Conservation (phyloP, 2,797 vertebrate species). For the Lagorchestes hirsutus region DNA sequence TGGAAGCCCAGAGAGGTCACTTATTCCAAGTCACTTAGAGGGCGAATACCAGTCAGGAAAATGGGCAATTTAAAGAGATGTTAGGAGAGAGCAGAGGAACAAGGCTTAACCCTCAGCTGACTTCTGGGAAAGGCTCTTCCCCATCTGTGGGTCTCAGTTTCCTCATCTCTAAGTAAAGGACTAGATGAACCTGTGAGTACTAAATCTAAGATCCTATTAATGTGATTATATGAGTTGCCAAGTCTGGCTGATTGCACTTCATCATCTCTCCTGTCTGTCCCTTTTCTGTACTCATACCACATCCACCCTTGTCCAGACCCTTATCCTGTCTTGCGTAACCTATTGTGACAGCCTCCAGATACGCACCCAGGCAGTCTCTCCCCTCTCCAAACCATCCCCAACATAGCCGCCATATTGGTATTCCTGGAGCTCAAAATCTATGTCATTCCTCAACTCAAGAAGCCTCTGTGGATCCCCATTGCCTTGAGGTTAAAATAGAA, state of each 20-base stretch:
- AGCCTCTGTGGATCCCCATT: background rate
- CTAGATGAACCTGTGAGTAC: background rate
- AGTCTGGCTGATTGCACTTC: background rate
- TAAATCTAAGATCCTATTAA: background rate
- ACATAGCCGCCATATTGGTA: background rate
- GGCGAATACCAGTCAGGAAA: background rate
- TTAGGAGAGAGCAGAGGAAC: background rate
- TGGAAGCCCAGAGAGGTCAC: background rate
- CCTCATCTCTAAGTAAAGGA: background rate
- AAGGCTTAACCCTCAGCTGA: background rate
- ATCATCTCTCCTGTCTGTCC: background rate
- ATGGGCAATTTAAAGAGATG: background rate
- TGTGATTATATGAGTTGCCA: background rate
- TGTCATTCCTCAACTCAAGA: background rate
- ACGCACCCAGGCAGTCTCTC: background rate
- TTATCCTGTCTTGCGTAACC: background rate
- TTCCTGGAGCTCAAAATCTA: background rate
- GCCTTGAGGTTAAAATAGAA: background rate
- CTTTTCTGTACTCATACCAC: background rate
- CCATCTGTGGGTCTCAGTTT: background rate
- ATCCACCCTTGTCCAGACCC: background rate
- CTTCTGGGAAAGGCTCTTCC: background rate
- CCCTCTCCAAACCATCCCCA: background rate
- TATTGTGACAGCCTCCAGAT: background rate
- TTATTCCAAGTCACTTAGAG: background rate